Evolutionary conservation across 2,888 invertebrate species (phyloP), one percentile per base, ranked within the genome.

Genomic region (Dryococelus australis): DNA sequence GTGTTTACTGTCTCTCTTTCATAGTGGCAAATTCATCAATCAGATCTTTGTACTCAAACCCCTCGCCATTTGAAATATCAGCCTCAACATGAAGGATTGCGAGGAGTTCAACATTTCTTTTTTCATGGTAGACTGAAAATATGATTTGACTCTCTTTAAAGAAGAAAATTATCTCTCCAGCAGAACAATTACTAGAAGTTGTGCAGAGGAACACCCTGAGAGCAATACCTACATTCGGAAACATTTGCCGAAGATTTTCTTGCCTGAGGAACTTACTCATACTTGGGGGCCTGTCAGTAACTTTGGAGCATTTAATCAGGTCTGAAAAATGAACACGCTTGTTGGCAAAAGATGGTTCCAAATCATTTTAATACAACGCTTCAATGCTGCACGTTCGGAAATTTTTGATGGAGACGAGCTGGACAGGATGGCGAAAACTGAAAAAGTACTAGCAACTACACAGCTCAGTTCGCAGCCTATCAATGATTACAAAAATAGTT

Each of bases 151-250:
- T n/a, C n/a, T n/a, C 26, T 43, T 85, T 8, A 43, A 43, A 26
- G 35, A 24, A 43, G 47, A 85, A 85, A 85, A 85, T 35, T 0
- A 85, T 13, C 47, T 10, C 43, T 43, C n/a, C 16, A 43, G 43
- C 85, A 43, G 43, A 85, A 43, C 85, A 85, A 47, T 85, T 85
- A 13, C 0, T 85, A 85, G 43, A 0, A 43, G 43, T 5, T 26
- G 43, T 85, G 43, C 85, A 43, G 35, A 85, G 47, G 43, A 43
- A 85, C 43, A 85, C 43, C 43, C 85, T 85, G n/a, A n/a, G n/a
- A n/a, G n/a, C n/a, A n/a, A n/a, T n/a, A n/a, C n/a, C n/a, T n/a
- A n/a, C n/a, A n/a, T n/a, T n/a, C n/a, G n/a, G n/a, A n/a, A n/a
- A n/a, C n/a, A n/a, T n/a, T n/a, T n/a, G n/a, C n/a, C n/a, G n/a